A percentile compares a stretch with the other conserved stretches of the same genome.
Evolutionary conservation across 1,140 invertebrate species (phyloP).

Genomic region (Drosophila funebris): DNA sequence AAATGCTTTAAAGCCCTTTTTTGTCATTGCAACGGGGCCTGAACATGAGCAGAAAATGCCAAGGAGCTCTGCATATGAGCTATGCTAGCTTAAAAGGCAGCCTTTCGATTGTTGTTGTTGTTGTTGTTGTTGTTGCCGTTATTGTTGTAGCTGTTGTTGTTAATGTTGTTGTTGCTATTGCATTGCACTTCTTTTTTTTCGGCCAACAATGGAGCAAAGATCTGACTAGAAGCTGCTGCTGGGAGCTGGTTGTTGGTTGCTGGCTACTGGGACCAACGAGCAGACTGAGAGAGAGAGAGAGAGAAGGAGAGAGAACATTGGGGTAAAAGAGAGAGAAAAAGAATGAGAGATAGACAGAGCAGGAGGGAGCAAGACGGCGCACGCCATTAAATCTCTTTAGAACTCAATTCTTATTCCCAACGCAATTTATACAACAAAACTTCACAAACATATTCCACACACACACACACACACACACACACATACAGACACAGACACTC

Average conservation of each 20-base stretch:
- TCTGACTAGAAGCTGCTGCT: slow-evolving; percentile 14
- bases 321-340: background rate
- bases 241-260: background rate
- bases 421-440: slow-evolving; percentile 82
- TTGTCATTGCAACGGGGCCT: slow-evolving; percentile 9
- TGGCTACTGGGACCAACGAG: slow-evolving; percentile 3
- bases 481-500: slow-evolving; percentile 8
- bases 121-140: slow-evolving; percentile 1
- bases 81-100: slow-evolving; percentile 42
- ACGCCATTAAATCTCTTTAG: slow-evolving; percentile 82
- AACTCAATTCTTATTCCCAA: slow-evolving; percentile 83
- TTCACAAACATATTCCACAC: slow-evolving; percentile 44
- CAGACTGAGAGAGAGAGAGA: background rate
- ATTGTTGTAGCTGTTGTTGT: background rate
- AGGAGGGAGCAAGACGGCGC: slow-evolving; percentile 39
- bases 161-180: slow-evolving; percentile 1
- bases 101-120: slow-evolving; percentile 16
- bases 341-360: background rate
- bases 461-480: slow-evolving; percentile 19
- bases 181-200: slow-evolving; percentile 17
- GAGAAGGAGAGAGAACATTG: too few species aligned
- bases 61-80: slow-evolving; percentile 27
- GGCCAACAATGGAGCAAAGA: slow-evolving; percentile 33
- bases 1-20: slow-evolving; percentile 64
- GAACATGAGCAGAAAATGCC: slow-evolving; percentile 19